These are phyloP conservation scores for Lerista edwardsae DNA, from an alignment of 2,797 vertebrate genomes.

Conservation along the genomic window DNA sequence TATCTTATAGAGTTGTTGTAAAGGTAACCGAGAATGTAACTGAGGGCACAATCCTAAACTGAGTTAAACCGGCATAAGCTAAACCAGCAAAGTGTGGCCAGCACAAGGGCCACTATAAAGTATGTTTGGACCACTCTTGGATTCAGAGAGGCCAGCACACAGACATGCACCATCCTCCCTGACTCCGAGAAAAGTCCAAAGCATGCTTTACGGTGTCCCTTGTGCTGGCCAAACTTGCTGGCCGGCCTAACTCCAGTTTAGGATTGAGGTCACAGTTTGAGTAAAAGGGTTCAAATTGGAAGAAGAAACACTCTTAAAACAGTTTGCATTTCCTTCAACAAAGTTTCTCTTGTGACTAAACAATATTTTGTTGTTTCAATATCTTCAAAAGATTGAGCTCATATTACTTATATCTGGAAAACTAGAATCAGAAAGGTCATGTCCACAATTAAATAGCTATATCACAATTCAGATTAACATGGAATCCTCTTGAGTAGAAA, in stretches of 20 bases:
- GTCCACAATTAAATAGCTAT: neutral
- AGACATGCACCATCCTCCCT: too few relatives aligned
- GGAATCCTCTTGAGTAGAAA: neutral
- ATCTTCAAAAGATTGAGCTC: neutral
- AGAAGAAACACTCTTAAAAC: neutral
- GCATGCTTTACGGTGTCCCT: too few relatives aligned
- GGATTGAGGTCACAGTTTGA: neutral
- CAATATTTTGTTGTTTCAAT: neutral
- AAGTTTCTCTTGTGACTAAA: neutral
- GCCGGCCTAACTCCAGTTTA: too few relatives aligned
- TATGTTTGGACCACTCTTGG: too few relatives aligned
- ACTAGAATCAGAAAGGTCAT: neutral
- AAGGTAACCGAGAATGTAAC: neutral
- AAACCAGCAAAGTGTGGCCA: too few relatives aligned
- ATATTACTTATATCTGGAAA: neutral
- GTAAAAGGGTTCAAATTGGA: neutral
- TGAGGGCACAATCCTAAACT: too few relatives aligned
- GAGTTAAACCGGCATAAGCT: too few relatives aligned
- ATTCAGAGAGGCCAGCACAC: too few relatives aligned
- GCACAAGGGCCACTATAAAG: too few relatives aligned
- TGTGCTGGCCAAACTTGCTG: too few relatives aligned
- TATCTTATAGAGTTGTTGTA: slow-evolving; percentile 1
- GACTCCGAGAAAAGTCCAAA: too few relatives aligned
- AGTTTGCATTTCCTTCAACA: neutral
- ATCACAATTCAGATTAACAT: neutral